Conservation (phyloP, 2,113 vertebrate species). For the Pseudonaja textilis region DNA sequence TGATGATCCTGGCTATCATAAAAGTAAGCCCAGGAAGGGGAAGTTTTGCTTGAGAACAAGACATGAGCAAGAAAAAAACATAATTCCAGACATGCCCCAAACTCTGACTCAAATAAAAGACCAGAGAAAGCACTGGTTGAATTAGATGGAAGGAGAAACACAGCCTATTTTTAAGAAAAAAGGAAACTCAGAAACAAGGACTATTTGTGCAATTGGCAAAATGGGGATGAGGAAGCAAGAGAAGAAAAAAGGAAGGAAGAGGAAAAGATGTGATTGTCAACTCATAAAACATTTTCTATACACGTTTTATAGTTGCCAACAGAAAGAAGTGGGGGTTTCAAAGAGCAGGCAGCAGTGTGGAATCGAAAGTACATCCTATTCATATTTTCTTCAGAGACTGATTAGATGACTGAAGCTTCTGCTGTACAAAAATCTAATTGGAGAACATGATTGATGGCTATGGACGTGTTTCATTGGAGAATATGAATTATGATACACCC, state of each 20-base stretch:
- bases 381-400: too few relatives aligned
- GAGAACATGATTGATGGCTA: too few relatives aligned
- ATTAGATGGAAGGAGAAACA: background rate
- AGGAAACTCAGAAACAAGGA: rapidly evolving
- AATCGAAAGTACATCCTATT: too few relatives aligned
- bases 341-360: too few relatives aligned
- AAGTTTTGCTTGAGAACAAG: background rate
- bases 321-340: too few relatives aligned
- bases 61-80: background rate
- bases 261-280: too few relatives aligned
- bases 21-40: background rate
- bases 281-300: too few relatives aligned
- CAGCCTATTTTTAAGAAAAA: background rate
- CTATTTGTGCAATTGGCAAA: background rate
- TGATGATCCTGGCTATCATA: background rate
- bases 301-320: too few relatives aligned
- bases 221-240: background rate
- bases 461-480: too few relatives aligned
- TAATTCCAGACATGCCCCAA: background rate
- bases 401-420: too few relatives aligned
- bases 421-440: too few relatives aligned
- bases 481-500: too few relatives aligned
- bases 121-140: background rate
- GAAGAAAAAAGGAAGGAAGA: background rate
- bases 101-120: background rate